Base-by-base conservation (phyloP, 2,113 vertebrate species). In the Myotis brandtii region DNA sequence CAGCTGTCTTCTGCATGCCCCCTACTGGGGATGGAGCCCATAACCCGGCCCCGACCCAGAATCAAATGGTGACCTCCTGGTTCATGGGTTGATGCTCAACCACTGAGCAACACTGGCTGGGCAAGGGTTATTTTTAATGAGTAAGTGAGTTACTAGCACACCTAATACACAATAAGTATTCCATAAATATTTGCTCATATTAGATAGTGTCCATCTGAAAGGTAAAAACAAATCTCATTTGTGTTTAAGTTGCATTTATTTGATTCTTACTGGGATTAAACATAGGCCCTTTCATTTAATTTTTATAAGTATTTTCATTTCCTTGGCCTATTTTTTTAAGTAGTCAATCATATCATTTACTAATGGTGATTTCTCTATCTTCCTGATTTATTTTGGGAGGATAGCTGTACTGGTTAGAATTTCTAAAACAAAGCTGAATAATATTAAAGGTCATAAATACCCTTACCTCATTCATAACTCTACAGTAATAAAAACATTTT, bases 381-480 rank as follows among this genome's bases (percentile, higher is more conserved):
- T 89, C 20, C 34, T 40, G 7, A 40, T 82, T 85, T 67, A 23
- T 77, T 93, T 87, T 91, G 34, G 62, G 70, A n/a, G 17, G 30
- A 86, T n/a, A 85, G 80, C 0, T 77, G 1, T 32, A 89, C 30
- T 72, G 62, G 9, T 79, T 86, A 77, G 75, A 94, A 94, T 62
- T 82, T 91, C 70, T 72, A 89, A 93, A 91, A 72, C 11, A 64
- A 90, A 89, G 17, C 20, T 52, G 20, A 91, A n/a, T 40, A 54
- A 72, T 32, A 82, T 4, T 17, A 59, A 2, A 56, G 17, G 4
- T 69, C 64, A 90, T 59, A 84, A 75, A 93, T 75, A 96, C 37
- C 32, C 40, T 86, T 66, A 67, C 40, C 18, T 67, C 54, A 79
- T 40, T 79, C 79, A 83, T 48, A 25, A 75, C 9, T 89, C 69